phyloP scores from a whole-genome alignment of 1,140 invertebrate species.

The Drosophila ficusphila region DNA sequence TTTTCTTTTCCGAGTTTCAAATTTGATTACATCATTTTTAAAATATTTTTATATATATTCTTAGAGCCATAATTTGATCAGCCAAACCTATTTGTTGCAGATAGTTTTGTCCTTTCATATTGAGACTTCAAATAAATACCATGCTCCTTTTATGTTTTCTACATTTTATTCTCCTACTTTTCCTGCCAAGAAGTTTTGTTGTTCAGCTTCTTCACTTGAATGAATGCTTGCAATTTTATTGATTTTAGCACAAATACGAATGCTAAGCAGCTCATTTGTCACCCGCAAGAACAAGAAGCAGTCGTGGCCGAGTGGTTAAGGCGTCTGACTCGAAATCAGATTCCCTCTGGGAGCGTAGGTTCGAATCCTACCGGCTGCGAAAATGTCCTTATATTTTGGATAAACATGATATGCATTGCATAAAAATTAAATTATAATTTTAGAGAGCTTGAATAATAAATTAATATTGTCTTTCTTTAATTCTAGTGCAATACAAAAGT shows the following conservation, averaged over 20 bases:
- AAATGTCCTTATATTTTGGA: background rate
- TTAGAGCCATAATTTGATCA: too few species aligned
- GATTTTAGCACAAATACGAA: background rate
- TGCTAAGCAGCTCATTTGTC: background rate
- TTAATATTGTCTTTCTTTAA: too few species aligned
- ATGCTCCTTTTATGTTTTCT: too few species aligned
- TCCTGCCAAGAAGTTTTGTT: background rate
- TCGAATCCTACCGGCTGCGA: slow-evolving; percentile 93
- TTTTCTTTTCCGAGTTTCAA: background rate
- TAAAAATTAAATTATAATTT: too few species aligned
- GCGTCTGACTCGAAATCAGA: slow-evolving; percentile 94
- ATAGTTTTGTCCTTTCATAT: background rate
- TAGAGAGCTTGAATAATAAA: background rate
- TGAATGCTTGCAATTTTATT: background rate
- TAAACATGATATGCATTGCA: too few species aligned
- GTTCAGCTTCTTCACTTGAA: background rate
- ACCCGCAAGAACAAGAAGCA: slow-evolving; percentile 81
- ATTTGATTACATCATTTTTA: too few species aligned
- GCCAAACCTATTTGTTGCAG: background rate
- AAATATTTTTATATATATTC: too few species aligned
- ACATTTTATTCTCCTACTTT: too few species aligned
- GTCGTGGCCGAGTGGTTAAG: slow-evolving; percentile 94
- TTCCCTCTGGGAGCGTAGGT: slow-evolving; percentile 94
- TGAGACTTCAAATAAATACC: too few species aligned
- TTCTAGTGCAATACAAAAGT: too few species aligned